Percentiles rank a stretch among this genome's conserved stretches.
These are phyloP conservation scores for Sebastes paucispinis DNA, from an alignment of 2,797 vertebrate species.

Conservation along the genomic window DNA sequence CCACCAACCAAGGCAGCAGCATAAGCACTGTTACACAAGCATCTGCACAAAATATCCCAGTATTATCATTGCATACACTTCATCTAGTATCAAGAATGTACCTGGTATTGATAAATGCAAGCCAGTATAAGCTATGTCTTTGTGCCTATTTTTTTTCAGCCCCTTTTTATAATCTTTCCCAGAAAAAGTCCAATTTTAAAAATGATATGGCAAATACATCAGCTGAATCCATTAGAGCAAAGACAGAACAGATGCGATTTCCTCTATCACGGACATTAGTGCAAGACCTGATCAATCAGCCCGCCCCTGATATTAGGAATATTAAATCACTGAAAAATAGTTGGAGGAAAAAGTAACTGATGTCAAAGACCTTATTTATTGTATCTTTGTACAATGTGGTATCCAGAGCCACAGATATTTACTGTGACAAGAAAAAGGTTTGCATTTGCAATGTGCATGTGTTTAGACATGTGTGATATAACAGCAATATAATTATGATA, in stretches of 20 bases:
- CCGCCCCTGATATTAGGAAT: neutral
- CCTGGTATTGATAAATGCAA: conserved; percentile 7
- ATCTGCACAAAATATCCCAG: neutral
- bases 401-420: neutral
- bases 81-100: neutral
- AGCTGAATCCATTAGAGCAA: conserved; percentile 25
- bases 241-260: conserved; percentile 46
- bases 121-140: neutral
- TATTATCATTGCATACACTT: neutral
- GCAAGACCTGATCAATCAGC: conserved; percentile 17
- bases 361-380: conserved; percentile 13
- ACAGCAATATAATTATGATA: neutral
- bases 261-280: conserved; percentile 3
- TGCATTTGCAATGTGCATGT: neutral
- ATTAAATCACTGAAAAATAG: conserved; percentile 9
- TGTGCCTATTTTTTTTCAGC: neutral
- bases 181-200: conserved; percentile 13
- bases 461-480: neutral
- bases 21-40: neutral
- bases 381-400: neutral
- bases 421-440: neutral
- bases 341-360: neutral
- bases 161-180: conserved; percentile 6
- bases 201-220: conserved; percentile 25
- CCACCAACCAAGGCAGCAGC: neutral